Evolutionary conservation across 2,888 invertebrate species (phyloP).

Genomic region (Tetragonula carbonaria): DNA sequence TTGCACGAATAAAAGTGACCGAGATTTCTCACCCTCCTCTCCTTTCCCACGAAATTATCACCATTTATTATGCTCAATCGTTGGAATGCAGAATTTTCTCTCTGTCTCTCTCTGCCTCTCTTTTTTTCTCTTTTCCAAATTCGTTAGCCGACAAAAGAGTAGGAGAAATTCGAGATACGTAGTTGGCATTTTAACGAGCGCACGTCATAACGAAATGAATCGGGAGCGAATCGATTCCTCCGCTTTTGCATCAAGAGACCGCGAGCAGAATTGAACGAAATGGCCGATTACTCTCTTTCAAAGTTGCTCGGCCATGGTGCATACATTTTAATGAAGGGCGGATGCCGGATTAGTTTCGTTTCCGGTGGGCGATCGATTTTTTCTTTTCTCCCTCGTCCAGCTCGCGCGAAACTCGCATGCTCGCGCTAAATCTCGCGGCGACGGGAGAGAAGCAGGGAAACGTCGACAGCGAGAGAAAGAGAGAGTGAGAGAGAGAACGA

Average conservation of each 20-base stretch:
- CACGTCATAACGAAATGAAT: constrained; percentile 14
- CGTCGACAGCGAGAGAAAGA: not conserved
- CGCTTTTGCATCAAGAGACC: not conserved
- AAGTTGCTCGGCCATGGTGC: not conserved
- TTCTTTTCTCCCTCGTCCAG: not conserved
- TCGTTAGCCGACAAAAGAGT: constrained; percentile 4
- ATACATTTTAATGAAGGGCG: constrained; percentile 42
- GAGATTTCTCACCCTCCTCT: not conserved
- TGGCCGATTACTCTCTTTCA: constrained; percentile 4
- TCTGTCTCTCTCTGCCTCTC: too few species aligned
- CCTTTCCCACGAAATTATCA: not conserved
- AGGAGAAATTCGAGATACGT: constrained; percentile 3
- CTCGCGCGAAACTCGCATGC: constrained; percentile 28
- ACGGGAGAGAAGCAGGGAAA: too few species aligned
- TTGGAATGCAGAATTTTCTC: not conserved
- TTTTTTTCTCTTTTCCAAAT: not conserved
- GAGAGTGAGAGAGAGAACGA: not conserved
- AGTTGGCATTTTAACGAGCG: constrained; percentile 21
- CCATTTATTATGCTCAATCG: not conserved
- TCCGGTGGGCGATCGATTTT: constrained; percentile 37
- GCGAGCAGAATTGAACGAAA: constrained; percentile 3
- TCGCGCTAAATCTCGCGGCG: constrained; percentile 26
- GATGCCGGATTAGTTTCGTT: constrained; percentile 41
- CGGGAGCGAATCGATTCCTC: constrained; percentile 11
- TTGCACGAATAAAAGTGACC: not conserved